Conservation (phyloP, 2,888 invertebrate species). For the Lasioglossum villosulum region DNA sequence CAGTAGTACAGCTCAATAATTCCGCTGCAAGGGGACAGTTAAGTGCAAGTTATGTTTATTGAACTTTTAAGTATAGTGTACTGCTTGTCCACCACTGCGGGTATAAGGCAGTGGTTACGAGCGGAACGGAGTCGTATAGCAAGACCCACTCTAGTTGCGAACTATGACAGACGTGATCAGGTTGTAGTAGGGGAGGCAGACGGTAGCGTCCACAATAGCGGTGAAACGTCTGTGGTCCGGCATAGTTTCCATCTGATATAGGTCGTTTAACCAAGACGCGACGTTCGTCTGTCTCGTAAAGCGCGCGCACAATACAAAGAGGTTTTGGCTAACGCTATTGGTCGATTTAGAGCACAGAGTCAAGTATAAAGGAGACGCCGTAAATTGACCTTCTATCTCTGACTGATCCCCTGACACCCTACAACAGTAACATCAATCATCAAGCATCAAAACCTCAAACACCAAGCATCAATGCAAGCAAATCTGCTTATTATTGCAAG, state of each 20-base stretch:
- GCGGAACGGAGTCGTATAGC: background rate
- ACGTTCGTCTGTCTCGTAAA: conserved; percentile 28
- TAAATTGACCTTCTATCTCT: background rate
- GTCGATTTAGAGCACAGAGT: background rate
- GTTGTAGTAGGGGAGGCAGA: background rate
- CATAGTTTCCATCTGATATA: conserved; percentile 36
- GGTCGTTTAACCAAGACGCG: conserved; percentile 41
- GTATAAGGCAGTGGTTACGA: background rate
- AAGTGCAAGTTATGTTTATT: background rate
- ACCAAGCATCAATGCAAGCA: too few relatives aligned
- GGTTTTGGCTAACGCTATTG: conserved; percentile 8
- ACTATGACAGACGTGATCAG: conserved; percentile 21
- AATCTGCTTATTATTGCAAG: too few relatives aligned
- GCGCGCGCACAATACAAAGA: background rate
- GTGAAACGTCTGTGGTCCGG: conserved; percentile 15
- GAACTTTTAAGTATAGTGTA: conserved; percentile 12
- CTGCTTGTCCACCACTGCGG: background rate
- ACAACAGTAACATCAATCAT: too few relatives aligned
- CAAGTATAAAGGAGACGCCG: background rate
- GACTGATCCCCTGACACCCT: too few relatives aligned
- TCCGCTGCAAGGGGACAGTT: background rate
- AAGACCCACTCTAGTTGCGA: conserved; percentile 3
- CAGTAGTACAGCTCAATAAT: background rate
- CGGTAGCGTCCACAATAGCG: background rate
- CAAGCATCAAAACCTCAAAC: too few relatives aligned